These are phyloP conservation scores for Melanostoma mellinum DNA, from an alignment of 2,888 invertebrate genomes.

Conservation along the genomic window DNA sequence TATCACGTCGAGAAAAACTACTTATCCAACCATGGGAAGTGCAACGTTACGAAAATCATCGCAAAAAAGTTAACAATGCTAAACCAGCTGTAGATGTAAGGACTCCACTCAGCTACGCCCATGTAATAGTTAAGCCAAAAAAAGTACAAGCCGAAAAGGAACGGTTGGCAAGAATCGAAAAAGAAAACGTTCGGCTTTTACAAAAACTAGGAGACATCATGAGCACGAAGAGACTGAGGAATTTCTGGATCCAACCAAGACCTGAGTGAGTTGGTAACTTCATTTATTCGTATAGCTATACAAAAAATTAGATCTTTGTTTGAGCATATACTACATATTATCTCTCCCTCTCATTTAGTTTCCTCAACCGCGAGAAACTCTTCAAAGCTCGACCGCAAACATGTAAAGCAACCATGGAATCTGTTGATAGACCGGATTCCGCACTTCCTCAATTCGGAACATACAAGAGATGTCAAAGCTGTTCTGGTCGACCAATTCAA, in stretches of 20 bases:
- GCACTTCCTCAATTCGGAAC: conserved; percentile 9
- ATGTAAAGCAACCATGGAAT: conserved; percentile 37
- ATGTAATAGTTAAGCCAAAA: conserved; percentile 87
- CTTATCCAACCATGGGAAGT: conserved; percentile 88
- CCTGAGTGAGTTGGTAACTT: conserved; percentile 82
- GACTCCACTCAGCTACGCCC: conserved; percentile 85
- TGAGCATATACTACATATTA: neutral
- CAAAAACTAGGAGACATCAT: conserved; percentile 87
- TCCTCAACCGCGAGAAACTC: conserved; percentile 80
- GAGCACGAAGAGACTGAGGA: conserved; percentile 86
- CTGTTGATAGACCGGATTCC: conserved; percentile 20
- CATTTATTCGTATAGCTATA: too few species aligned
- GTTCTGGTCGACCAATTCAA: conserved; percentile 55
- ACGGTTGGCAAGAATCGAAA: conserved; percentile 85
- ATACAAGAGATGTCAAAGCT: conserved; percentile 56
- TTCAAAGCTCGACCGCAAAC: conserved; percentile 77
- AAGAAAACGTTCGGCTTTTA: conserved; percentile 87
- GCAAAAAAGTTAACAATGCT: conserved; percentile 86
- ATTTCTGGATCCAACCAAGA: conserved; percentile 86
- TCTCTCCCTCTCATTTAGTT: conserved; percentile 74
- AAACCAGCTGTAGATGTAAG: conserved; percentile 87
- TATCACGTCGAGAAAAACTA: conserved; percentile 88
- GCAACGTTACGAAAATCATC: conserved; percentile 87
- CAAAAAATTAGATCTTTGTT: neutral
- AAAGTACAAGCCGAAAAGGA: conserved; percentile 88